These are phyloP conservation scores for Xiphias gladius DNA, from an alignment of 2,113 vertebrate species.

Conservation along the genomic window DNA sequence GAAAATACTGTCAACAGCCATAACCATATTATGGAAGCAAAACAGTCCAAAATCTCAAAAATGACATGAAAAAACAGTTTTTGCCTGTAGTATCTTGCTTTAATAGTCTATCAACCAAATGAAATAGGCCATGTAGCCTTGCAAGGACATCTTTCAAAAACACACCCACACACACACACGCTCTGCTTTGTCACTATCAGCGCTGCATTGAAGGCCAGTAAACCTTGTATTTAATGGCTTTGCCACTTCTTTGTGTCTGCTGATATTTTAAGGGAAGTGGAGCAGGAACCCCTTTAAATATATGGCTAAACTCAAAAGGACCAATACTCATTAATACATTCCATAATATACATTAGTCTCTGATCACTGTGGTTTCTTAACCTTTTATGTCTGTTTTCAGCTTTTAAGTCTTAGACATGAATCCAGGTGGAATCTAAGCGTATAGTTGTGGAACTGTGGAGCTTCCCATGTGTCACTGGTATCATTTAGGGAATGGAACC, in stretches of 20 bases:
- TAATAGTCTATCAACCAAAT: slow-evolving; percentile 29
- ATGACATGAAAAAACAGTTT: too few species aligned
- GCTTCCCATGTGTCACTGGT: too few species aligned
- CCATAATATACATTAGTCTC: neutral
- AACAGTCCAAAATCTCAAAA: too few species aligned
- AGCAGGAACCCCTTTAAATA: neutral
- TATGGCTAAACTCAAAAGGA: neutral
- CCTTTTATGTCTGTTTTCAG: too few species aligned
- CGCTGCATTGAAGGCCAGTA: slow-evolving; percentile 13
- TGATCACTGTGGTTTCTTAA: too few species aligned
- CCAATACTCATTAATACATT: neutral
- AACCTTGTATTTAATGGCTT: slow-evolving; percentile 5
- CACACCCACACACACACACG: slow-evolving; percentile 20
- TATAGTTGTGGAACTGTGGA: too few species aligned
- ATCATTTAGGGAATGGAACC: too few species aligned
- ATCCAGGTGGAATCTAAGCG: too few species aligned
- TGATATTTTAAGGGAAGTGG: slow-evolving; percentile 18
- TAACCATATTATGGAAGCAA: too few species aligned
- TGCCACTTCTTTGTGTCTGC: neutral
- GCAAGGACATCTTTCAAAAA: slow-evolving; percentile 45
- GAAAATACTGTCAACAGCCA: too few species aligned
- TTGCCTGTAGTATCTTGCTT: too few species aligned
- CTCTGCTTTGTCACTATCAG: neutral
- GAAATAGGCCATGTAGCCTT: slow-evolving; percentile 38
- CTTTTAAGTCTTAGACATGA: too few species aligned